phyloP scores from a whole-genome alignment of 2,797 vertebrate species.

The Sitta carolinensis region DNA sequence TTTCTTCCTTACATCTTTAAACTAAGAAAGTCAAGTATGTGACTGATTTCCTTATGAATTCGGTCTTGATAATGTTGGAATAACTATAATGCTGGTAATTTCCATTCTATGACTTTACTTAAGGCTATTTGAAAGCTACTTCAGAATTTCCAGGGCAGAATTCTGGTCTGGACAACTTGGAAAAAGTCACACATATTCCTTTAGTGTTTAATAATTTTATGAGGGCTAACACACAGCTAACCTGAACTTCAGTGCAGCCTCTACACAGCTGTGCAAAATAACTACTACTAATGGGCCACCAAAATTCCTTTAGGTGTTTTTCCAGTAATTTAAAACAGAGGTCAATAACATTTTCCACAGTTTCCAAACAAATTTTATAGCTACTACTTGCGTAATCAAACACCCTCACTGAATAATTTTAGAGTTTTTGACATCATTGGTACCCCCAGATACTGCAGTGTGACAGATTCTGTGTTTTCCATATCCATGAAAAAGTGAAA shows the following conservation, averaged over 20 bases:
- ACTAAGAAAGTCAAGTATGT: neutral
- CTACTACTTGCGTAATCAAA: neutral
- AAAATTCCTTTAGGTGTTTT: neutral
- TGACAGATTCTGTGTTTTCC: neutral
- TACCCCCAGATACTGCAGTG: neutral
- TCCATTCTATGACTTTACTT: neutral
- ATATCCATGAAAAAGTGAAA: neutral
- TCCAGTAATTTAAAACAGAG: neutral
- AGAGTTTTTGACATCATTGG: neutral
- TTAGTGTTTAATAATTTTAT: neutral
- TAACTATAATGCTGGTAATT: neutral
- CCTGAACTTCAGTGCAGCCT: neutral
- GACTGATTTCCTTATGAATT: neutral
- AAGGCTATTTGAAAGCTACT: neutral
- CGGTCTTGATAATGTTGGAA: neutral
- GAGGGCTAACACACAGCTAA: neutral
- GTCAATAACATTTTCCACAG: neutral
- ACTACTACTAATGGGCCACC: neutral
- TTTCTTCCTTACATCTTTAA: neutral
- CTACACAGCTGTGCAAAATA: neutral
- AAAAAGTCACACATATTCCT: neutral
- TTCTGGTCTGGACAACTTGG: neutral
- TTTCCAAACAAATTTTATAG: neutral
- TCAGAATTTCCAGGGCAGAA: neutral
- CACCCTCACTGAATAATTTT: neutral